A percentile compares a stretch with the other conserved stretches of the same genome.
Evolutionary conservation across 2,888 invertebrate genomes (phyloP).

Genomic region (Epiblema foenella): DNA sequence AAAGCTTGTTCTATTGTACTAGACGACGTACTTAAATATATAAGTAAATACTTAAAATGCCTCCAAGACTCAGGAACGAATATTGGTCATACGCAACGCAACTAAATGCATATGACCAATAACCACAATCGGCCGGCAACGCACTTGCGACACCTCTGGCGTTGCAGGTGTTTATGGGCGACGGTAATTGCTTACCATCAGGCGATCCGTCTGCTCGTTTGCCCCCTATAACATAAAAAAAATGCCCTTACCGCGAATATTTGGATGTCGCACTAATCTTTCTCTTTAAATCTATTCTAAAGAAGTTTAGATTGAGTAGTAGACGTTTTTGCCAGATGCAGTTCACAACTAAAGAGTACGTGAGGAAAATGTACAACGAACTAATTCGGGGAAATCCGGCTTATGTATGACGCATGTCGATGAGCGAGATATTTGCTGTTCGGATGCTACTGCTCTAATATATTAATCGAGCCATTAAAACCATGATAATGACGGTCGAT

Average conservation of each 20-base stretch:
- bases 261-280: not conserved
- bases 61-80: too few relatives aligned
- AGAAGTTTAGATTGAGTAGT: not conserved
- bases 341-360: slow-evolving; percentile 16
- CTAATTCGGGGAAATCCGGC: slow-evolving; percentile 39
- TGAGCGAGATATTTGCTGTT: not conserved
- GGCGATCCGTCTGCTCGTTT: too few relatives aligned
- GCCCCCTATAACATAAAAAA: too few relatives aligned
- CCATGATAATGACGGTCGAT: slow-evolving; percentile 1
- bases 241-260: not conserved
- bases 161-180: too few relatives aligned
- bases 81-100: too few relatives aligned
- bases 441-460: slow-evolving; percentile 9
- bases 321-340: not conserved
- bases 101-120: too few relatives aligned
- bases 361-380: slow-evolving; percentile 25
- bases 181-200: too few relatives aligned
- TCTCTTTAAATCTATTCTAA: not conserved
- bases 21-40: too few relatives aligned
- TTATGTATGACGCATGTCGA: slow-evolving; percentile 31
- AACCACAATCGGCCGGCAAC: too few relatives aligned
- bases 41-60: too few relatives aligned
- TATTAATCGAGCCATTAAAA: slow-evolving; percentile 11
- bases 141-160: too few relatives aligned
- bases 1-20: too few relatives aligned